Base-by-base conservation (phyloP, 2,888 invertebrate species). In the Drosophila kanekoi region DNA sequence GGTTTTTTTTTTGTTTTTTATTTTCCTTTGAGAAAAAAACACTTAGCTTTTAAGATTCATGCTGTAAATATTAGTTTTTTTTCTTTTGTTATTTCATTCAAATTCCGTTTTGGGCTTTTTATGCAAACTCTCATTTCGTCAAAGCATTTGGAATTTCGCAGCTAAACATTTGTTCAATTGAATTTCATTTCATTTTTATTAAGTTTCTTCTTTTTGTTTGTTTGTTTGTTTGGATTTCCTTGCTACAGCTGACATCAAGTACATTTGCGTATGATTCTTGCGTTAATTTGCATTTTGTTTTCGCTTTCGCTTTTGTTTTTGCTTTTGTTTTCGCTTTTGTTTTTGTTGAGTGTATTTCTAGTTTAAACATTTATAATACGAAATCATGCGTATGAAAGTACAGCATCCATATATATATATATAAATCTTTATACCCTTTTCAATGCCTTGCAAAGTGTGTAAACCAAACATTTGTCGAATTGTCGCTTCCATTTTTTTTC, bases 231-330 rank as follows among this genome's bases (percentile, higher is more conserved):
- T 51, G 44, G 47, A 65, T 52, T 57, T 67, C 35, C 64, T 77
- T 73, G 67, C 82, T 83, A 82, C 78, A 86, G 83, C 83, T 83
- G 82, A 86, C 81, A 86, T 86, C 83, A 86, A 83, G 81, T 83
- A 82, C 82, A 86, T 79, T 82, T 81, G 84, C 77, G 73, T 73
- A 77, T 69, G 69, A 71, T 75, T 48, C 71, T 77, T 76, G 77
- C 72, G 76, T 76, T 76, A 72, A 74, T 62, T 74, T 73, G 73
- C 61, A 33, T 33, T 47, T 32, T 14, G n/a, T 23, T 51, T 35
- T 33, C n/a, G 1, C 33, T 32, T 20, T 20, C 4, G 0, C 0
- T 14, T 60, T 44, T 51, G 3, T 60, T 35, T n/a, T n/a, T n/a
- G n/a, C n/a, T n/a, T n/a, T n/a, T n/a, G n/a, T n/a, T n/a, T n/a